Conservation (phyloP, 2,888 invertebrate species). For the Rotaria socialis region DNA sequence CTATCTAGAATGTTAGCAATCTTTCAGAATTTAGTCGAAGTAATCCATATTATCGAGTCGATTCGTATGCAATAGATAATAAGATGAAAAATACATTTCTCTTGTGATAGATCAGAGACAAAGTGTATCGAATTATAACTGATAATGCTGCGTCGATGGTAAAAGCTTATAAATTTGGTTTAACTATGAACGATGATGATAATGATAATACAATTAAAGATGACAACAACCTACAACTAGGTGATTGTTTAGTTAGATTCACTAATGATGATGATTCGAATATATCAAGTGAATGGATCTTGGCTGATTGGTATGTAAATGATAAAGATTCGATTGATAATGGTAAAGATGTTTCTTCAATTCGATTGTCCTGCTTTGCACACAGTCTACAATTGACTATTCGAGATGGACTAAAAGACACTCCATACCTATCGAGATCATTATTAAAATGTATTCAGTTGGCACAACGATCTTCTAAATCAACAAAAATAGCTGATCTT, state of each 20-base stretch:
- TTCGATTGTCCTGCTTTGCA: neutral
- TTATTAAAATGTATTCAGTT: neutral
- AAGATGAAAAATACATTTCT: neutral
- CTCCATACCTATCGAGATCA: neutral
- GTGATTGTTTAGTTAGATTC: neutral
- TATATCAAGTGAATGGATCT: neutral
- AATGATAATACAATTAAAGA: neutral
- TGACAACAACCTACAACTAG: neutral
- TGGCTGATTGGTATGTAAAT: neutral
- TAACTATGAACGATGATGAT: neutral
- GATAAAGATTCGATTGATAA: neutral
- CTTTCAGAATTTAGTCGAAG: no score
- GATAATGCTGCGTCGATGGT: neutral
- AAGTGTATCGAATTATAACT: neutral
- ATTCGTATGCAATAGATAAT: neutral
- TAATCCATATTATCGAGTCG: neutral
- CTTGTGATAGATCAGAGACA: neutral
- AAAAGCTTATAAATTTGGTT: neutral
- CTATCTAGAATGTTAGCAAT: no score
- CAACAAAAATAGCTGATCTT: neutral
- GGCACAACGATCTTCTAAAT: neutral
- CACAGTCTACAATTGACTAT: neutral
- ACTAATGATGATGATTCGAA: neutral
- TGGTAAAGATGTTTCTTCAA: neutral
- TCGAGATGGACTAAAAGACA: neutral